phyloP scores from a whole-genome alignment of 2,113 vertebrate species.

The Cygnus buccinator region DNA sequence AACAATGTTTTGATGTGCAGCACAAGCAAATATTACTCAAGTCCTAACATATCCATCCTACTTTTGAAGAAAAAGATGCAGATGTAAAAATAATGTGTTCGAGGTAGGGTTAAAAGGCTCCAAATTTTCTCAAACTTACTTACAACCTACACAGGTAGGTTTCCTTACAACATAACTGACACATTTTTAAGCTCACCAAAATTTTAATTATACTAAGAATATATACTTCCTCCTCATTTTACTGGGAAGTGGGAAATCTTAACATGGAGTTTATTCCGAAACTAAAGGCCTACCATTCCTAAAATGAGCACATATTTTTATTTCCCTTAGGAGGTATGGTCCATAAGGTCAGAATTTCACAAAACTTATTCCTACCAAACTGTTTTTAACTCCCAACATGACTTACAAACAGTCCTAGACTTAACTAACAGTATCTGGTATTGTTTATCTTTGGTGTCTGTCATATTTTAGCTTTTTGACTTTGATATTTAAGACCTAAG shows the following conservation, averaged over 20 bases:
- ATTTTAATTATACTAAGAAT: neutral
- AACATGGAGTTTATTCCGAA: neutral
- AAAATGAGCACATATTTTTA: neutral
- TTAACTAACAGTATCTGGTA: neutral
- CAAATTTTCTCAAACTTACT: no score
- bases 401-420: neutral
- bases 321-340: neutral
- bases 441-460: neutral
- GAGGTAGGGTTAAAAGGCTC: neutral
- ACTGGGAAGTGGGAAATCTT: neutral
- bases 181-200: neutral
- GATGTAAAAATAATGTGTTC: neutral
- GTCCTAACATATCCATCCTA: neutral
- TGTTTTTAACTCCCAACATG: neutral
- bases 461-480: neutral
- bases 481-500: neutral
- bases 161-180: neutral
- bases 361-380: neutral
- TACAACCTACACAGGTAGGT: neutral
- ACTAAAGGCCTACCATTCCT: neutral
- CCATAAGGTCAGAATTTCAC: neutral
- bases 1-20: constrained; percentile 27
- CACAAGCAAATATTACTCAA: constrained; percentile 47
- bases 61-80: neutral
- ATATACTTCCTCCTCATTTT: neutral